These are phyloP conservation scores for Eurytoma californica DNA, from an alignment of 2,888 invertebrate species.

Conservation along the genomic window DNA sequence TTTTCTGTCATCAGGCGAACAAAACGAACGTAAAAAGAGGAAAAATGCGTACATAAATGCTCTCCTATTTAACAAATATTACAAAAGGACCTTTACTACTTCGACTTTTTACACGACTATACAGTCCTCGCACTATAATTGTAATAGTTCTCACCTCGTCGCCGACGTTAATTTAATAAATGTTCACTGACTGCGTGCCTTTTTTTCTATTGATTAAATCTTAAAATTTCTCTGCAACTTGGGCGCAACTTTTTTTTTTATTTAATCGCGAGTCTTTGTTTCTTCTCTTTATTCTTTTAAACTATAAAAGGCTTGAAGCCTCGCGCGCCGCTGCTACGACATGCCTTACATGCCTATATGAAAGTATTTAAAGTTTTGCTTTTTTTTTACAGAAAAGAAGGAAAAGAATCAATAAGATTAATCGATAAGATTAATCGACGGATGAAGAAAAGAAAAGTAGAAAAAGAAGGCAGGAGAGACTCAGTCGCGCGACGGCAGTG, in stretches of 20 bases:
- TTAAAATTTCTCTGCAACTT: too few species aligned
- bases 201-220: too few species aligned
- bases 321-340: slow-evolving; percentile 34
- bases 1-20: slow-evolving; percentile 52
- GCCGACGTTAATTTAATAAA: background rate
- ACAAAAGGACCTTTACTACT: slow-evolving; percentile 60
- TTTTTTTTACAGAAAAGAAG: background rate
- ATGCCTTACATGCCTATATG: slow-evolving; percentile 36
- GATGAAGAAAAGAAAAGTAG: background rate
- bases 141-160: background rate
- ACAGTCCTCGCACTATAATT: background rate
- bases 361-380: background rate
- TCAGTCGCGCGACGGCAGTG: background rate
- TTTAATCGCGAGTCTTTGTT: background rate
- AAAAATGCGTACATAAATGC: slow-evolving; percentile 70
- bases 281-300: background rate
- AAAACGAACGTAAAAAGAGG: slow-evolving; percentile 56
- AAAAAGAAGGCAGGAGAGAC: slow-evolving; percentile 1
- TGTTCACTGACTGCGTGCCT: background rate
- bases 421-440: background rate
- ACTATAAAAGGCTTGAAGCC: background rate
- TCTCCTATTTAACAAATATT: slow-evolving; percentile 67
- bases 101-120: slow-evolving; percentile 44
- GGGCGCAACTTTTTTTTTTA: too few species aligned
- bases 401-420: background rate